Percentiles rank a stretch among this genome's conserved stretches.
phyloP scores from a whole-genome alignment of 2,113 vertebrate genomes.

The Phodopus roborovskii region DNA sequence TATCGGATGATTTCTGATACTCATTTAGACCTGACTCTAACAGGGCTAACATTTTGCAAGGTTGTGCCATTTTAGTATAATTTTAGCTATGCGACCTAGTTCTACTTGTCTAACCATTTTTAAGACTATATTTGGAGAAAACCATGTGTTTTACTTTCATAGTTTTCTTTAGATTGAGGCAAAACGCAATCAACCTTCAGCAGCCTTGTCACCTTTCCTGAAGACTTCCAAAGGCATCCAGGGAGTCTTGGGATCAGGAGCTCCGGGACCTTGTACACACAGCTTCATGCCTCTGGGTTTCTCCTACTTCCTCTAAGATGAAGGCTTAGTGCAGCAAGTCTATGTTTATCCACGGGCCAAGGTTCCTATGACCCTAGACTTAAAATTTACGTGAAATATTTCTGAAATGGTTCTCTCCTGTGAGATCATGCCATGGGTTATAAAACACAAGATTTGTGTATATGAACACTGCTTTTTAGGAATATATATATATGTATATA shows the following conservation, averaged over 20 bases:
- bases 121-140: neutral
- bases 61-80: constrained; percentile 22
- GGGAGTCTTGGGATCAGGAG: neutral
- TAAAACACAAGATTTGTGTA: neutral
- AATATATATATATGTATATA: neutral
- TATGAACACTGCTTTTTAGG: neutral
- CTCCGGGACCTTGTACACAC: neutral
- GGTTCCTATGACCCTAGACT: neutral
- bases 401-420: neutral
- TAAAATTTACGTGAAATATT: neutral
- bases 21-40: neutral
- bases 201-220: neutral
- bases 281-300: neutral
- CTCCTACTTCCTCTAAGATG: neutral
- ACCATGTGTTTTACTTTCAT: neutral
- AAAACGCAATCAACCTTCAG: neutral
- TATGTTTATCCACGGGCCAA: neutral
- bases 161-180: constrained; percentile 16
- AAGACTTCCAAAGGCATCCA: neutral
- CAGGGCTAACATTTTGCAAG: constrained; percentile 19
- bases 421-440: neutral
- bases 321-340: neutral
- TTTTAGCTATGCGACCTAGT: constrained; percentile 47
- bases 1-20: neutral
- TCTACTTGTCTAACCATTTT: constrained; percentile 24